phyloP scores from a whole-genome alignment of 2,113 vertebrate genomes.

The Halcyon senegalensis region DNA sequence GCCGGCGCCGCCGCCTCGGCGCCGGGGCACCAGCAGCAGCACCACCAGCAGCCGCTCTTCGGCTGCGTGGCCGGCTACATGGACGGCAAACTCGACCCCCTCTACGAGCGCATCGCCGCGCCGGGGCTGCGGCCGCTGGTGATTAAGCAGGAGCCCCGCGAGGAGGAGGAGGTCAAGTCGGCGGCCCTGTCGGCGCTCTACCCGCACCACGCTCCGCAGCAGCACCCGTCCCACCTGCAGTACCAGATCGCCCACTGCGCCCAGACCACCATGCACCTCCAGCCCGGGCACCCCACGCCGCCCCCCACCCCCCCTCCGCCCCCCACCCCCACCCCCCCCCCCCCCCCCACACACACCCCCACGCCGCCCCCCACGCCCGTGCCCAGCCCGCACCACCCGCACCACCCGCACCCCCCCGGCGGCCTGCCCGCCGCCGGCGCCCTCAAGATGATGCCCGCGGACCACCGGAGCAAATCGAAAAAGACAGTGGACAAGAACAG shows the following conservation, averaged over 20 bases:
- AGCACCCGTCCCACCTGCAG: slow-evolving; percentile 90
- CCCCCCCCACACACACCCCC: no score
- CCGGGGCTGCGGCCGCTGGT: slow-evolving; percentile 87
- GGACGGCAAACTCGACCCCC: slow-evolving; percentile 87
- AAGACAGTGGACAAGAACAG: slow-evolving; percentile 95
- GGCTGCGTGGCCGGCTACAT: slow-evolving; percentile 85
- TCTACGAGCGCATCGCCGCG: slow-evolving; percentile 84
- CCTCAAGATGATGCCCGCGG: slow-evolving; percentile 44
- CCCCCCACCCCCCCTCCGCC: no score
- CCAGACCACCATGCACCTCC: slow-evolving; percentile 95
- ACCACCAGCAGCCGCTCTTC: slow-evolving; percentile 72
- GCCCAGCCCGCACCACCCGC: slow-evolving; percentile 88
- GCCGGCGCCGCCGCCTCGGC: slow-evolving; percentile 42
- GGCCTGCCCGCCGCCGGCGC: slow-evolving; percentile 48
- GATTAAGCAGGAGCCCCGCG: slow-evolving; percentile 94
- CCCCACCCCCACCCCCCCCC: no score
- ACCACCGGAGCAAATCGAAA: slow-evolving; percentile 84
- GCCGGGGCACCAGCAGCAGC: slow-evolving; percentile 64
- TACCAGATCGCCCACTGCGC: slow-evolving; percentile 96
- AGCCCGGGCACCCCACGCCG: slow-evolving; percentile 94
- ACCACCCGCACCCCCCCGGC: slow-evolving; percentile 42
- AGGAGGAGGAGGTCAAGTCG: slow-evolving; percentile 86
- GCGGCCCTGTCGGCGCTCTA: slow-evolving; percentile 81
- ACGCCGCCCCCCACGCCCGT: slow-evolving; percentile 96
- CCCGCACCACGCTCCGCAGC: slow-evolving; percentile 76